Base-by-base conservation (phyloP, 2,888 invertebrate species). In the Allacma fusca region DNA sequence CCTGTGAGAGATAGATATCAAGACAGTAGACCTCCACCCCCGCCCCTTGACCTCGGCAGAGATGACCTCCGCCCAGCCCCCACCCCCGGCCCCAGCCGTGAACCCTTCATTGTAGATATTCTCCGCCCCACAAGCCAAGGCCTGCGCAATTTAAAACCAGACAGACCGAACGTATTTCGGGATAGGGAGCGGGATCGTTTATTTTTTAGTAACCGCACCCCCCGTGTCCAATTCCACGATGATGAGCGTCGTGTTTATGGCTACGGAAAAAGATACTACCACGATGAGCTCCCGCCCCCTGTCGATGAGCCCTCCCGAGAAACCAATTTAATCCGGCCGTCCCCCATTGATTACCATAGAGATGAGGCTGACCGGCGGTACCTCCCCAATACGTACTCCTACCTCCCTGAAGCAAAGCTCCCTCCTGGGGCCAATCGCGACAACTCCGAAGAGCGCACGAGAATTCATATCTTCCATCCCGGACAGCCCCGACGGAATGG, bases 401-500 rank as follows among this genome's bases (percentile, higher is more conserved):
- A 75, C 64, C n/a, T 65, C 40, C 75, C 75, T 13, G 75, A 75
- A 44, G 28, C 75, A 1, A 75, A 75, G 26, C 28, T 75, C 40
- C 74, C 59, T 13, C 78, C 75, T 34, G 23, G 40, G 13, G 43
- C 69, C 4, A 70, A 72, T 43, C 57, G 67, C 23, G 64, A 65
- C 43, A 24, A 73, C 24, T 16, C 12, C 13, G 50, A 40, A 19
- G 40, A 19, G 16, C 75, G 28, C n/a, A 24, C 76, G 12, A 43
- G 72, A n/a, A 78, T 78, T 21, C 78, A 76, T 40, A n/a, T 78
- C 2, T 78, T 72, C 50, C 62, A 26, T 23, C 43, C 75, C 7
- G 65, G 65, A 44, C 65, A 34, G 40, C 13, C 13, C 13, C 7
- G 23, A 9, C 16, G 21, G 21, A 68, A 68, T 68, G 23, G 29